phyloP scores from a whole-genome alignment of 2,113 vertebrate species.

The Syngnathoides biaculeatus region DNA sequence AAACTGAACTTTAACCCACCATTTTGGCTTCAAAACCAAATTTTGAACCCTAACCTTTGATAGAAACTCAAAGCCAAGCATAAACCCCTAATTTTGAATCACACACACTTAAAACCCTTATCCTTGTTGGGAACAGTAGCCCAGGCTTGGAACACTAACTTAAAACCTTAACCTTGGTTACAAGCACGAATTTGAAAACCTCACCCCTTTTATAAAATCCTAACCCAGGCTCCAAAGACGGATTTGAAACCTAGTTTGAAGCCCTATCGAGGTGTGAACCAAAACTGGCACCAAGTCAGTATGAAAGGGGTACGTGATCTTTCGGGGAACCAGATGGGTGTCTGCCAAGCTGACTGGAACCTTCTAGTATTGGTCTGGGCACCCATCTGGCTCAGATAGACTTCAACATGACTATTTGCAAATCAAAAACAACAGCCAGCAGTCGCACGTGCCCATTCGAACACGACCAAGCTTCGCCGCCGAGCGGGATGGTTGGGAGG shows the following conservation, averaged over 20 bases:
- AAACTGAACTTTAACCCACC: too few species aligned
- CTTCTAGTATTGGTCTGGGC: conserved; percentile 5
- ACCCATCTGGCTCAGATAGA: conserved; percentile 13
- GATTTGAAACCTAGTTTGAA: neutral
- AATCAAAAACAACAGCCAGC: neutral
- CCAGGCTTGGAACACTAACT: neutral
- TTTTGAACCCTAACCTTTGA: neutral
- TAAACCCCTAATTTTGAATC: neutral
- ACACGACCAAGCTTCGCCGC: conserved; percentile 38
- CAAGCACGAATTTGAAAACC: neutral
- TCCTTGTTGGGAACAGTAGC: neutral
- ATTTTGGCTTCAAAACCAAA: too few species aligned
- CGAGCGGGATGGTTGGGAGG: conserved; percentile 7
- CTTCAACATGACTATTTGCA: neutral
- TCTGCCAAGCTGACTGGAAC: neutral
- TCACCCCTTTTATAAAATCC: neutral
- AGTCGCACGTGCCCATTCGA: conserved; percentile 1
- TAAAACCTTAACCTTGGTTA: neutral
- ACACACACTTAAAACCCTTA: neutral
- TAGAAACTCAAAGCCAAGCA: neutral
- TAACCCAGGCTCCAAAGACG: neutral
- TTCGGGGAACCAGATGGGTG: neutral
- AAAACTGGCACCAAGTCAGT: neutral
- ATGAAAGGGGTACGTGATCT: neutral
- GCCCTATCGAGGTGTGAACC: neutral